These are phyloP conservation scores for Ptilonorhynchus violaceus DNA, from an alignment of 2,113 vertebrate species.

Conservation along the genomic window DNA sequence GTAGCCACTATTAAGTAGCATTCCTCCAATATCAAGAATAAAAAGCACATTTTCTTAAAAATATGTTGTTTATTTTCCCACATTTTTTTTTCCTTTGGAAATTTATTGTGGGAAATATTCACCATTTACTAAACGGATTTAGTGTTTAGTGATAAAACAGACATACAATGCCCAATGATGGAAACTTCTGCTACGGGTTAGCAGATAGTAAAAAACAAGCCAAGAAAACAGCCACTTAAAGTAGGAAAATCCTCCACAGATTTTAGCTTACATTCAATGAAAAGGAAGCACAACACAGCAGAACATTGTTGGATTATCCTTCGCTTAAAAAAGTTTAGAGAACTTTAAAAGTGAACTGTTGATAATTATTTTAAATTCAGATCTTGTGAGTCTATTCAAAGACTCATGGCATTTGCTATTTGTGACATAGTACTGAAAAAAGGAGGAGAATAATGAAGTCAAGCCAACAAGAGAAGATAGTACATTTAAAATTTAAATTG, in stretches of 20 bases:
- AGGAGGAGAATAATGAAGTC: neutral
- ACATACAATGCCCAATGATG: accelerated
- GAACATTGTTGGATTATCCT: neutral
- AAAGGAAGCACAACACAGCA: neutral
- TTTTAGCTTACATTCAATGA: neutral
- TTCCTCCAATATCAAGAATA: neutral
- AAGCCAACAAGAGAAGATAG: neutral
- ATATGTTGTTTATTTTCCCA: neutral
- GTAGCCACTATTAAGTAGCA: neutral
- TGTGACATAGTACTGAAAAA: neutral
- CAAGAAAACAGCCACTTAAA: neutral
- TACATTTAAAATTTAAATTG: neutral
- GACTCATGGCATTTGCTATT: neutral
- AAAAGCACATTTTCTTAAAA: neutral
- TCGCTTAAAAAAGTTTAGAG: neutral
- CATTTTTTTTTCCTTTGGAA: neutral
- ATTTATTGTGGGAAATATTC: neutral
- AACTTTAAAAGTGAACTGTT: neutral
- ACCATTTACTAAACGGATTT: neutral
- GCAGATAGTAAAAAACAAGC: neutral
- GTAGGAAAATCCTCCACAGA: neutral
- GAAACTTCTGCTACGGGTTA: neutral
- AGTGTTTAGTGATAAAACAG: neutral
- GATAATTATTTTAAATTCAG: neutral
- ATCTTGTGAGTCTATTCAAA: neutral